Evolutionary conservation across 1,140 invertebrate genomes (phyloP).

Genomic region (Brachystomella parvula): DNA sequence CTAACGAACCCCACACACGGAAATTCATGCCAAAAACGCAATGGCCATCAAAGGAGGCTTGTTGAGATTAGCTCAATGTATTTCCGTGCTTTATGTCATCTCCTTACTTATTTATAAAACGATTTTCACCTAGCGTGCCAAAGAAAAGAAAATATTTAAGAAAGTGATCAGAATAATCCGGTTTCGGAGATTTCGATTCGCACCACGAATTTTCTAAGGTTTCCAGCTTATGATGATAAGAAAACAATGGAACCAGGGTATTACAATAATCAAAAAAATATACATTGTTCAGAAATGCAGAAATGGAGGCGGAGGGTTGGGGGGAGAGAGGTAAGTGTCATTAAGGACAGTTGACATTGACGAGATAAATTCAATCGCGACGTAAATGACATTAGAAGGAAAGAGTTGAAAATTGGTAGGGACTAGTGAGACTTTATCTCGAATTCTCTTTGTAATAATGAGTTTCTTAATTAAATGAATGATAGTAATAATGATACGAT

Average conservation of each 20-base stretch:
- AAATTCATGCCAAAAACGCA: neutral
- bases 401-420: neutral
- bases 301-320: no score
- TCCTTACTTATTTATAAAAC: neutral
- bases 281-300: no score
- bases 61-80: neutral
- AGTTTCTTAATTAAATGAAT: neutral
- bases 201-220: no score
- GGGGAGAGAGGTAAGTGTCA: no score
- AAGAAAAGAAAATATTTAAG: no score
- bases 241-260: no score
- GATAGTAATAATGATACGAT: neutral
- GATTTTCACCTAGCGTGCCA: neutral
- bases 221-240: no score
- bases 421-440: neutral
- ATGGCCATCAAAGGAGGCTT: neutral
- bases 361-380: neutral
- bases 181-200: no score
- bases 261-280: no score
- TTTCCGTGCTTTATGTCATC: neutral
- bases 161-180: no score
- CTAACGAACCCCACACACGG: neutral
- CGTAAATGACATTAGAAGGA: neutral
- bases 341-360: neutral
- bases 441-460: neutral